Base-by-base conservation (phyloP, 37 sponge, comb jelly and placozoan species). In the Beroe forskalii region DNA sequence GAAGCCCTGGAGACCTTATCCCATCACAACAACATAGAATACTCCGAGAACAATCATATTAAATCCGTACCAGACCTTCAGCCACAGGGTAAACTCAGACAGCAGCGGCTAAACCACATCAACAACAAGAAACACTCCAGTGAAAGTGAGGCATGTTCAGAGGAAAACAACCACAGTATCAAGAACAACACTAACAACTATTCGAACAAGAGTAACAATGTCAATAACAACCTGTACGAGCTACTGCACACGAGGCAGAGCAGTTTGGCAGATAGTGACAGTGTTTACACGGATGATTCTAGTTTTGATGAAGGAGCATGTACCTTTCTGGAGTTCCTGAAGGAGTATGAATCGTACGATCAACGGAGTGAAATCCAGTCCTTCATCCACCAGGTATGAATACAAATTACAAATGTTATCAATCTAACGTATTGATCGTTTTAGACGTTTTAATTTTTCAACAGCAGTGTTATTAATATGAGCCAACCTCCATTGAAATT, bases 301-400 rank as follows among this genome's bases (percentile, higher is more conserved):
- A 32, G 33, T 32, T 32, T 27, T 69, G 20, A 32, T 36, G 72
- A 69, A 14, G 72, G 39, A 9, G 14, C 37, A 6, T 69, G 72
- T 17, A 69, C 72, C 19, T 69, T 69, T 36, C 72, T 69, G 2
- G 72, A 69, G 72, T 69, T 69, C 39, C 72, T 69, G 19, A 69
- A 69, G 38, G 72, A 69, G 38, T 36, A 14, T 31, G 72, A 69
- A 48, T 6, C 12, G 12, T 48, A 12, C 55, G 55, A 48, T 48
- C 55, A 48, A 48, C 6, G 55, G 12, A 48, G 55, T 12, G 55
- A 48, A 48, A 6, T 48, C 12, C 55, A 48, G 55, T 48, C 55
- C 55, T 48, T 48, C 55, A 48, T 48, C 6, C 6, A 48, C 12
- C 55, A 48, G 55, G 55, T 48, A 17, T 48, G 12, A 48, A 48